Evolutionary conservation across 2,888 invertebrate species (phyloP), one percentile per base, ranked within the genome.

Genomic region (Metallyticus violacea): DNA sequence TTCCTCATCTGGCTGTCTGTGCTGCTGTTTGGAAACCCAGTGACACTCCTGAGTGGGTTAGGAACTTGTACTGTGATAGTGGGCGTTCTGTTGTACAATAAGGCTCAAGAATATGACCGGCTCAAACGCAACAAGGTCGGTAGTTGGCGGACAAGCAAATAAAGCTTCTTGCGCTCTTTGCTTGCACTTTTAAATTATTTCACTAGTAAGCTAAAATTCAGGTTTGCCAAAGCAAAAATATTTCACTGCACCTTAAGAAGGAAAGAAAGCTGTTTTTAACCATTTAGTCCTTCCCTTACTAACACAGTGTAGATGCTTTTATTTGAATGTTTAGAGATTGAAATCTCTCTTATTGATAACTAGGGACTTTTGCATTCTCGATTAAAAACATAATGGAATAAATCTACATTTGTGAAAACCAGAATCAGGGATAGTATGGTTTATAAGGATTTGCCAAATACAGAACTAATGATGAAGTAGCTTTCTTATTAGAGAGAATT

Each of bases 1-100:
- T 94, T 96, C 90, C 92, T 96, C 77, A 96, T 96, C 89, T 96
- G 96, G 96, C 91, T 96, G 87, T 96, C 96, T 62, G 94, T 96
- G 87, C 91, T 96, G 88, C 92, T 96, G 90, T 96, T 96, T 91
- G 95, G 95, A 88, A 96, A 96, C 91, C 93, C 95, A 81, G 95
- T 96, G 88, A 96, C 96, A 81, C 92, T 95, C 85, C 92, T 96
- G 88, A 96, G 96, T 90, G 96, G 95, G 27, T 91, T 96, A 83
- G 96, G 96, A 62, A 96, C 96, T 1, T 92, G 93, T 85, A 93
- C 94, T 86, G 96, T 96, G 87, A 95, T 96, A 89, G 91, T 94
- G 26, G 96, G 96, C 82, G 96, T 96, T 80, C 92, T 96, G 86
- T 91, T 95, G 82, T 96, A 96, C 91, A 96, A 96, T 89, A 95